A percentile compares a stretch with the other conserved stretches of the same genome.
phyloP scores from a whole-genome alignment of 2,888 invertebrate species.

The Eupithecia subfuscata region DNA sequence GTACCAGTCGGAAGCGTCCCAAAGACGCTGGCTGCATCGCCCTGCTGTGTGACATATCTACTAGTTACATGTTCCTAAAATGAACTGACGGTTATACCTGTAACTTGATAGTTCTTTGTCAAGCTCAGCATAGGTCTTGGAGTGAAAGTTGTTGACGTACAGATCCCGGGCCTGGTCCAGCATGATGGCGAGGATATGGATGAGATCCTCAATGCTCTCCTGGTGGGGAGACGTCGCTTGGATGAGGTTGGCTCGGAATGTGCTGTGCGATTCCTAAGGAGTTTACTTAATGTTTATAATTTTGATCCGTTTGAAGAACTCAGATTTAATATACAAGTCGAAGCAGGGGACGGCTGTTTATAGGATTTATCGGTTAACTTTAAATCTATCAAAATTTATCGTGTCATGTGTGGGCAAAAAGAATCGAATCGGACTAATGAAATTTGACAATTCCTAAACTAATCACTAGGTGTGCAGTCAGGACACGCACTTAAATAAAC shows the following conservation, averaged over 20 bases:
- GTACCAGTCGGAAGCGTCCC: too few species aligned
- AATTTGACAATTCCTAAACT: not conserved
- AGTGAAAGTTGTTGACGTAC: constrained; percentile 70
- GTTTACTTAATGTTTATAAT: not conserved
- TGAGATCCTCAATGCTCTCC: constrained; percentile 84
- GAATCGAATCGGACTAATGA: not conserved
- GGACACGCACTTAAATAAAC: not conserved
- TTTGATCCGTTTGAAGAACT: not conserved
- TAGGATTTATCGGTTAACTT: not conserved
- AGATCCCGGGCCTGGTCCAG: constrained; percentile 86
- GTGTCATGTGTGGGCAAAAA: not conserved
- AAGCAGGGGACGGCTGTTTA: too few species aligned
- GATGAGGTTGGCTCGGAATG: constrained; percentile 69
- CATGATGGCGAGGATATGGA: constrained; percentile 85
- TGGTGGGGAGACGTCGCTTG: constrained; percentile 68
- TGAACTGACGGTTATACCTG: constrained; percentile 55
- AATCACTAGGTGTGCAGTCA: too few species aligned
- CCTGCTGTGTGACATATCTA: not conserved
- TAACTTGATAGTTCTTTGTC: constrained; percentile 67
- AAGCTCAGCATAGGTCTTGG: constrained; percentile 56
- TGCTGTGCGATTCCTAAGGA: constrained; percentile 70
- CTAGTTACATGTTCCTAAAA: not conserved
- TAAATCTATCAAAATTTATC: not conserved
- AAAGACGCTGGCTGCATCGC: too few species aligned
- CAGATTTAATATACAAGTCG: not conserved